A percentile compares a stretch with the other conserved stretches of the same genome.
Evolutionary conservation across 2,797 vertebrate species (phyloP).

Genomic region (Tauraco hartlaubi): DNA sequence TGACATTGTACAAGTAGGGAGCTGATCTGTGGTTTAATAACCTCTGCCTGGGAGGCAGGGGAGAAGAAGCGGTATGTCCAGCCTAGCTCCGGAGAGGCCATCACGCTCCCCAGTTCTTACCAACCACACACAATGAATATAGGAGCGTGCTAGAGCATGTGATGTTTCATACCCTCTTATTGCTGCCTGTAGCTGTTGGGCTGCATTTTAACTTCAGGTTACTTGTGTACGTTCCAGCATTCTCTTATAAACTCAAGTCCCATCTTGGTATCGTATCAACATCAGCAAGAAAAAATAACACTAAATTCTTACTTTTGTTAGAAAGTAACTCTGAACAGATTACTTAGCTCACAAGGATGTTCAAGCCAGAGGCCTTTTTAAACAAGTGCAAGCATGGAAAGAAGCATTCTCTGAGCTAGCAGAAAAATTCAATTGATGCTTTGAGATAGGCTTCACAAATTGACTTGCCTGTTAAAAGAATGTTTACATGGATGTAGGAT

Average conservation of each 20-base stretch:
- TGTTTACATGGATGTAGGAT: not conserved
- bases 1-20: not conserved
- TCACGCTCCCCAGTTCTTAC: not conserved
- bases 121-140: not conserved
- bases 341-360: not conserved
- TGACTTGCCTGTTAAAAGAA: not conserved
- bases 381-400: not conserved
- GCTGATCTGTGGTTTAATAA: constrained; percentile 5
- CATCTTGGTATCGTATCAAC: not conserved
- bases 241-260: not conserved
- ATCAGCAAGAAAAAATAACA: not conserved
- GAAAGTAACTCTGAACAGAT: not conserved
- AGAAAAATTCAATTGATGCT: not conserved
- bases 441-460: not conserved
- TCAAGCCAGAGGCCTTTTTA: constrained; percentile 12
- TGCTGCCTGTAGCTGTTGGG: not conserved
- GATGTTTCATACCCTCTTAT: not conserved
- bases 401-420: not conserved
- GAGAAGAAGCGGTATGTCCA: not conserved
- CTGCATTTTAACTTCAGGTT: not conserved
- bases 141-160: not conserved
- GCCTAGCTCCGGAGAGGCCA: not conserved
- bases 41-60: not conserved
- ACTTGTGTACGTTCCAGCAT: not conserved
- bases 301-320: not conserved